Evolutionary conservation across 1,140 invertebrate species (phyloP).

Genomic region (Patella vulgata): DNA sequence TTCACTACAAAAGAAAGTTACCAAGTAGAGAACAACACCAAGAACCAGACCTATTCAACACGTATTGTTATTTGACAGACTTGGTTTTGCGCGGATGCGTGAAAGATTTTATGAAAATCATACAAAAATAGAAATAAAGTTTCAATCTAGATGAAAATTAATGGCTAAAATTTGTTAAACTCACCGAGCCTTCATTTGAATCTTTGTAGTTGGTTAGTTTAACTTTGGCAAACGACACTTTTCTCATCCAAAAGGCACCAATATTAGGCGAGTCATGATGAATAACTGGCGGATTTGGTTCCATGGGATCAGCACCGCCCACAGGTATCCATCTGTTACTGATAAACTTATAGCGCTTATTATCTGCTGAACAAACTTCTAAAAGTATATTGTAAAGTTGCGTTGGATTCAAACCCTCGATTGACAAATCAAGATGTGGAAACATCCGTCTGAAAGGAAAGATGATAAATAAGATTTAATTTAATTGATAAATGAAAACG

Average conservation of each 20-base stretch:
- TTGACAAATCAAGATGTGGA: constrained; percentile 29
- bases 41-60: no score
- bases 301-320: constrained; percentile 70
- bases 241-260: constrained; percentile 94
- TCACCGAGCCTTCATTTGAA: constrained; percentile 33
- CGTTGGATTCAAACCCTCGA: constrained; percentile 24
- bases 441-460: constrained; percentile 41
- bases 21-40: no score
- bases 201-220: constrained; percentile 89
- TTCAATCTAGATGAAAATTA: not conserved
- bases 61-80: no score
- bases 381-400: constrained; percentile 26
- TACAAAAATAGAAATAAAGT: not conserved
- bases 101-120: no score
- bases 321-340: constrained; percentile 36
- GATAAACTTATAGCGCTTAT: constrained; percentile 38
- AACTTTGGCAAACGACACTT: constrained; percentile 92
- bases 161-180: not conserved
- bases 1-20: no score
- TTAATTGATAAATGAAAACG: not conserved
- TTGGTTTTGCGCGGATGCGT: no score
- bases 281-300: constrained; percentile 86
- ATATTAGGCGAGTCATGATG: constrained; percentile 95
- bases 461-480: no score
- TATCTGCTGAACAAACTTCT: constrained; percentile 31